These are phyloP conservation scores for Rutilus rutilus DNA, from an alignment of 2,113 vertebrate genomes.

Conservation along the genomic window DNA sequence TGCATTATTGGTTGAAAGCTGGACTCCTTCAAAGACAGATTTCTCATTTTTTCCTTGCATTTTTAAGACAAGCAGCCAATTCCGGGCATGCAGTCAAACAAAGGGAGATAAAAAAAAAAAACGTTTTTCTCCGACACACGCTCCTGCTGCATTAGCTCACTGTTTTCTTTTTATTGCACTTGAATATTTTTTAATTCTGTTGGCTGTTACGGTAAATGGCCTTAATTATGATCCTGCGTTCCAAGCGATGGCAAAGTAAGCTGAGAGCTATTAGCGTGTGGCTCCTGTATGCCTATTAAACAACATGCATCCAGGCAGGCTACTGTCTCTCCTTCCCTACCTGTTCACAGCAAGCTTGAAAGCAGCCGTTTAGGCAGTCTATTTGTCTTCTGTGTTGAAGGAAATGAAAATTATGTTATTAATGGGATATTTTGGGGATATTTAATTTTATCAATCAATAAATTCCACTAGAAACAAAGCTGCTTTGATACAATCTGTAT, in stretches of 20 bases:
- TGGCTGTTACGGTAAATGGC: conserved; percentile 51
- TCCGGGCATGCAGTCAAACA: conserved; percentile 46
- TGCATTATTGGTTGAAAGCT: conserved; percentile 25
- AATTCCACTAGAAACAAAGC: too few relatives aligned
- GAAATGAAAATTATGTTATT: too few relatives aligned
- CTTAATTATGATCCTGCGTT: conserved; percentile 56
- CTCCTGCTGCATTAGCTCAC: conserved; percentile 9
- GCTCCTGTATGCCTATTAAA: conserved; percentile 42
- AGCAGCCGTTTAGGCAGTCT: conserved; percentile 42
- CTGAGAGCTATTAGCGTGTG: conserved; percentile 23
- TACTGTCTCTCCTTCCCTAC: conserved; percentile 17
- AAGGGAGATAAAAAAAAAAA: background rate
- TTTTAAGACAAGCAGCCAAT: conserved; percentile 33
- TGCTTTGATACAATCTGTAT: too few relatives aligned
- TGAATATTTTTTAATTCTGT: conserved; percentile 43
- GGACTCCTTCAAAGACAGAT: conserved; percentile 33
- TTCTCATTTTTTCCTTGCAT: conserved; percentile 36
- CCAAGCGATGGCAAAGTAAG: conserved; percentile 5
- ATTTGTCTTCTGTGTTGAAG: conserved; percentile 36
- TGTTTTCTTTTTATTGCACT: conserved; percentile 50
- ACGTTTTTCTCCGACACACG: background rate
- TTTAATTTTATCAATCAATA: too few relatives aligned
- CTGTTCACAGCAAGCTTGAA: conserved; percentile 38
- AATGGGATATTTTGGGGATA: too few relatives aligned
- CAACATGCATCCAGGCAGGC: background rate